These are phyloP conservation scores for Sepiola atlantica DNA, from an alignment of 2,888 invertebrate genomes.

Conservation along the genomic window DNA sequence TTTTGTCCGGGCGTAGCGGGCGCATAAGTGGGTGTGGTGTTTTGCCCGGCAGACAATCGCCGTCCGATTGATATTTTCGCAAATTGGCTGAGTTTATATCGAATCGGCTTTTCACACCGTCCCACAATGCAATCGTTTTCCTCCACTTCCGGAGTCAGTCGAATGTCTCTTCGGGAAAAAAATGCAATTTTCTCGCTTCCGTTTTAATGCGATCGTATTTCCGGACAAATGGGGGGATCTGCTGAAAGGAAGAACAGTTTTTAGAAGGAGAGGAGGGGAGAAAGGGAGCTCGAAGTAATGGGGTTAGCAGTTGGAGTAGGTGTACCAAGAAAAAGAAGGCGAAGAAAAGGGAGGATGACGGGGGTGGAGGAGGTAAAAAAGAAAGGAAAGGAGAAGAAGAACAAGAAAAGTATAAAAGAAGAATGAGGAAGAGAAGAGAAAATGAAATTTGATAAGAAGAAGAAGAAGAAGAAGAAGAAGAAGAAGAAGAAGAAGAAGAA, in stretches of 20 bases:
- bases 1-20: not conserved
- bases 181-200: not conserved
- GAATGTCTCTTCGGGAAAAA: not conserved
- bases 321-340: not conserved
- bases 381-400: not conserved
- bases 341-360: not conserved
- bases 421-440: not conserved
- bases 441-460: not conserved
- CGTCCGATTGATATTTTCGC: not conserved
- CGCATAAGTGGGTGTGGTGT: not conserved
- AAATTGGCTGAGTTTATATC: slow-evolving; percentile 32
- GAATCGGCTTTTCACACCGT: slow-evolving; percentile 18
- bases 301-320: not conserved
- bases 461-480: not conserved
- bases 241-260: not conserved
- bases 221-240: not conserved
- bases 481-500: not conserved
- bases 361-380: too few species aligned
- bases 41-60: not conserved
- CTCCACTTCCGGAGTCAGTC: not conserved
- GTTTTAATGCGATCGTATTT: slow-evolving; percentile 32
- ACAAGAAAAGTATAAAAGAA: not conserved
- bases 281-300: not conserved
- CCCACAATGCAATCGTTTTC: slow-evolving; percentile 6
- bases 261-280: not conserved